Percentiles rank a stretch among this genome's conserved stretches.
These are phyloP conservation scores for Ceramica pisi DNA, from an alignment of 2,888 invertebrate species.

Conservation along the genomic window DNA sequence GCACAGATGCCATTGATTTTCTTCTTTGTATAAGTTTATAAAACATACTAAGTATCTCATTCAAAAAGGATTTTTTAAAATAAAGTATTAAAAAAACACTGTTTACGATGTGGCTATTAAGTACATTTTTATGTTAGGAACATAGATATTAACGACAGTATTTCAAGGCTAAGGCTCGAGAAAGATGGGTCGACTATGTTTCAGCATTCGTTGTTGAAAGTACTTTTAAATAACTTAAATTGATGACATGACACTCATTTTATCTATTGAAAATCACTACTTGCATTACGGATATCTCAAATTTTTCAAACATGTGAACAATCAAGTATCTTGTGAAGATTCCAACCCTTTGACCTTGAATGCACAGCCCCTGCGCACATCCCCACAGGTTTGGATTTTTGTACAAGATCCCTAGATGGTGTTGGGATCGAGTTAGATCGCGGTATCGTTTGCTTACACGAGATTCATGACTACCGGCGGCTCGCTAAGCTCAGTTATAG, in stretches of 20 bases:
- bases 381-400: too few relatives aligned
- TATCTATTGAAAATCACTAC: too few relatives aligned
- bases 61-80: neutral
- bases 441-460: slow-evolving; percentile 7
- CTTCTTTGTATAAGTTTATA: too few relatives aligned
- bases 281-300: too few relatives aligned
- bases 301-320: too few relatives aligned
- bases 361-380: neutral
- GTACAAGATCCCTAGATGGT: slow-evolving; percentile 16
- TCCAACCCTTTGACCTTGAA: neutral
- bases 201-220: neutral
- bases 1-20: too few relatives aligned
- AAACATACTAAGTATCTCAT: neutral
- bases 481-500: too few relatives aligned
- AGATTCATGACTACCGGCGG: slow-evolving; percentile 8
- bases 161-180: neutral
- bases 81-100: neutral
- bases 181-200: neutral
- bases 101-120: neutral
- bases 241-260: too few relatives aligned
- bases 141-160: neutral
- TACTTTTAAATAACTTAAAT: too few relatives aligned
- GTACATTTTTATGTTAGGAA: neutral
- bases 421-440: slow-evolving; percentile 18
- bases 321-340: too few relatives aligned